Conservation (phyloP, 2,113 vertebrate species). For the Chaetura pelagica region DNA sequence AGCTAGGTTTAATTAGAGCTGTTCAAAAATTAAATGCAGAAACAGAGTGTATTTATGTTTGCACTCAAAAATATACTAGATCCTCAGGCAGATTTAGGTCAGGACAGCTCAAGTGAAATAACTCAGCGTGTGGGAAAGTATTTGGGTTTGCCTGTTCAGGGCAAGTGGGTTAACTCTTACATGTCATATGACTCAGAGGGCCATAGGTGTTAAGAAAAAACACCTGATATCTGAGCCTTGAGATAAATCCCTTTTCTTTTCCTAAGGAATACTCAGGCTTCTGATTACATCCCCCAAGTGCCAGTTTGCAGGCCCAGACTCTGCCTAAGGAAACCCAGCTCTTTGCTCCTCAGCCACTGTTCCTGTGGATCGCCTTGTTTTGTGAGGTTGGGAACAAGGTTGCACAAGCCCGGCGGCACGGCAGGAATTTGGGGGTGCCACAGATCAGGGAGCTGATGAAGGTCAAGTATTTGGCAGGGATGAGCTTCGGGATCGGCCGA, state of each 20-base stretch:
- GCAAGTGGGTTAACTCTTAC: neutral
- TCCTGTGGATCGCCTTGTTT: neutral
- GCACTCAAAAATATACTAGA: neutral
- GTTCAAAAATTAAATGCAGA: slow-evolving; percentile 32
- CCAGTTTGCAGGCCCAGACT: neutral
- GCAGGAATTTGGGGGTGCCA: neutral
- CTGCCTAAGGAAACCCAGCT: neutral
- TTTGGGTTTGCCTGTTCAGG: neutral
- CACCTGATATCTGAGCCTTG: neutral
- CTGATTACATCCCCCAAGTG: neutral
- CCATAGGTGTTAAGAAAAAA: neutral
- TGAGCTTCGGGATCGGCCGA: neutral
- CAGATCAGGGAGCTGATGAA: neutral
- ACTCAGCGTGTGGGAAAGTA: neutral
- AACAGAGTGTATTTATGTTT: slow-evolving; percentile 12
- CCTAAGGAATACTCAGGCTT: neutral
- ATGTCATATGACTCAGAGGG: neutral
- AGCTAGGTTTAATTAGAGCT: slow-evolving; percentile 35
- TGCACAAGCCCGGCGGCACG: neutral
- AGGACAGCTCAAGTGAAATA: neutral
- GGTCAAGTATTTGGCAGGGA: neutral
- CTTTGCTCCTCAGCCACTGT: neutral
- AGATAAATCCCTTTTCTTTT: neutral
- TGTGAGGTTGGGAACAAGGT: neutral
- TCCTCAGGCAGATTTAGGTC: slow-evolving; percentile 48